These are phyloP conservation scores for Ariolimax columbianus DNA, from an alignment of 2,888 invertebrate species.

Conservation along the genomic window DNA sequence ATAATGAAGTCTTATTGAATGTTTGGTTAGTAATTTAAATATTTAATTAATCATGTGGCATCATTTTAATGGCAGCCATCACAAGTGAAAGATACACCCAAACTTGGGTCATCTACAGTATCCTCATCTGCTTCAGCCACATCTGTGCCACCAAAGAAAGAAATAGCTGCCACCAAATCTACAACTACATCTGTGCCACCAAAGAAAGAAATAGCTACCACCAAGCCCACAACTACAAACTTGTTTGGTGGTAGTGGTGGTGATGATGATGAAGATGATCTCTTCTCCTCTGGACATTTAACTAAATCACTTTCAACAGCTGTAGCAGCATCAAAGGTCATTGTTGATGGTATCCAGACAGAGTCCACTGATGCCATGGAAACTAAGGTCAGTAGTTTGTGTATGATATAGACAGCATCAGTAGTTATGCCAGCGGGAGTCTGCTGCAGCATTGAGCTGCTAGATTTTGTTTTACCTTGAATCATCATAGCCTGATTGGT, in stretches of 20 bases:
- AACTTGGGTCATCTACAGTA: no score
- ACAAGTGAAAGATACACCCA: not conserved
- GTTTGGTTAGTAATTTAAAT: no score
- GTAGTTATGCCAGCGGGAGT: no score
- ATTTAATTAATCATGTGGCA: not conserved
- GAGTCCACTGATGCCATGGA: conserved; percentile 39
- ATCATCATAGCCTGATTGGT: no score
- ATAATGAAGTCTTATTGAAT: no score
- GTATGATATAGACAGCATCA: no score
- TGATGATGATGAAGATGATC: conserved; percentile 59
- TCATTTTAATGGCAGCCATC: not conserved
- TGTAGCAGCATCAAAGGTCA: conserved; percentile 38
- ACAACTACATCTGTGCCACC: not conserved
- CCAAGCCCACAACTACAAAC: conserved; percentile 41
- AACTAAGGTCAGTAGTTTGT: conserved; percentile 30
- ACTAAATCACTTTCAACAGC: conserved; percentile 41
- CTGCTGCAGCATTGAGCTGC: no score
- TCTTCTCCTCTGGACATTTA: conserved; percentile 58
- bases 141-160: not conserved
- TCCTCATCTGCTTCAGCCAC: not conserved
- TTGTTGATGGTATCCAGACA: conserved; percentile 17
- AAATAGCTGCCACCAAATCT: not conserved
- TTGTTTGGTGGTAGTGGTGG: conserved; percentile 51
- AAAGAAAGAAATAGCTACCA: not conserved
- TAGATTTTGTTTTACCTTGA: no score